A percentile compares a stretch with the other conserved stretches of the same genome.
Evolutionary conservation across 1,140 invertebrate species (phyloP).

Genomic region (Pseudomyrmex gracilis): DNA sequence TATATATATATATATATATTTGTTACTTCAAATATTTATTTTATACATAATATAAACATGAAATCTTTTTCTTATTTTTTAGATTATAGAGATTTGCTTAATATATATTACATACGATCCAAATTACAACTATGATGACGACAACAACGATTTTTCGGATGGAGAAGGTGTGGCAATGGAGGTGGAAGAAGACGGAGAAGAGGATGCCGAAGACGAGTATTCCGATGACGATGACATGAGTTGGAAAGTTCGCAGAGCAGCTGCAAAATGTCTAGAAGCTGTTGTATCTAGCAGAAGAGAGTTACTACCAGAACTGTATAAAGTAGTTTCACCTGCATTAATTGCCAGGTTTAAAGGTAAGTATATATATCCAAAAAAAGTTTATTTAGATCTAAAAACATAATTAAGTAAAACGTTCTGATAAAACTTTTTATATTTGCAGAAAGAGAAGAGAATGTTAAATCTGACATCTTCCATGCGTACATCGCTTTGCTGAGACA

Average conservation of each 20-base stretch:
- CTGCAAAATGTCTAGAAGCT: conserved; percentile 98
- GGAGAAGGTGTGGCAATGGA: conserved; percentile 89
- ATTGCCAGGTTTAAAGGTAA: conserved; percentile 96
- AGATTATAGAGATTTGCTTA: conserved; percentile 96
- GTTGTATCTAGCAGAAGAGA: conserved; percentile 97
- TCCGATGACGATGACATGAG: conserved; percentile 99
- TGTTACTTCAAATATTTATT: not conserved
- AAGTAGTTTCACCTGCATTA: conserved; percentile 94
- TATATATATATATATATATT: not conserved
- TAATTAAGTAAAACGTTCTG: not conserved
- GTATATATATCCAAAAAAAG: not conserved
- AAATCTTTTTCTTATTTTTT: conserved; percentile 56
- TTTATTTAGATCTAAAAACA: not conserved
- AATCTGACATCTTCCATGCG: conserved; percentile 98
- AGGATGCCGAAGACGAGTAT: conserved; percentile 96
- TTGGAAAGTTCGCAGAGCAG: conserved; percentile 98
- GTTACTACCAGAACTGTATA: conserved; percentile 95
- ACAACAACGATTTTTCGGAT: conserved; percentile 88
- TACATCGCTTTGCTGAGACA: conserved; percentile 97
- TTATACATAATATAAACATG: conserved; percentile 33
- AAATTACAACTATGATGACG: conserved; percentile 99
- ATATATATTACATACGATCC: conserved; percentile 98
- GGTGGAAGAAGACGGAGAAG: conserved; percentile 89
- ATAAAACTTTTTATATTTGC: conserved; percentile 22
- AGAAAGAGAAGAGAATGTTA: conserved; percentile 99